These are phyloP conservation scores for Camponotus fellah DNA, from an alignment of 2,888 invertebrate genomes.

Conservation along the genomic window DNA sequence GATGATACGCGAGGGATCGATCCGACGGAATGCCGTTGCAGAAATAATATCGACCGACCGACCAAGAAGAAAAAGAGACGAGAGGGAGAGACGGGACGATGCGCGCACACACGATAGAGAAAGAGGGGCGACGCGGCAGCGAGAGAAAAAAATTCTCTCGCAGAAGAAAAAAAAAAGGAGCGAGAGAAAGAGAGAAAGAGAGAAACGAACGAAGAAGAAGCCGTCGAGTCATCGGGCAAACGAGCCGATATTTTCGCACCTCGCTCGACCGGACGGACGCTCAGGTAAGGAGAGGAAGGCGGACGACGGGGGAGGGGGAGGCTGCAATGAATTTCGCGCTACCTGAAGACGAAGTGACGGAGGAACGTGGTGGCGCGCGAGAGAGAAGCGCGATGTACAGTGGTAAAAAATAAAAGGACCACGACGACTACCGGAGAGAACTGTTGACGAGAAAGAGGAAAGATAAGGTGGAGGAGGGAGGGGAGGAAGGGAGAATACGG, in stretches of 20 bases:
- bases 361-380: slow-evolving; percentile 57
- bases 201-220: slow-evolving; percentile 66
- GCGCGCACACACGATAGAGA: slow-evolving; percentile 20
- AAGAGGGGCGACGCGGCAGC: slow-evolving; percentile 7
- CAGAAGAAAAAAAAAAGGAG: slow-evolving; percentile 7
- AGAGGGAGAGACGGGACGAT: slow-evolving; percentile 18
- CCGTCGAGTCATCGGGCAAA: slow-evolving; percentile 83
- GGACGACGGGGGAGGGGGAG: slow-evolving; percentile 40
- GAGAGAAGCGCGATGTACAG: slow-evolving; percentile 27
- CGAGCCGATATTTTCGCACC: slow-evolving; percentile 83
- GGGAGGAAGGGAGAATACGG: slow-evolving; percentile 29
- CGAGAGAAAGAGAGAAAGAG: slow-evolving; percentile 17
- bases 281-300: slow-evolving; percentile 43
- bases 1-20: slow-evolving; percentile 64
- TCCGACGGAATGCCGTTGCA: slow-evolving; percentile 52
- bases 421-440: slow-evolving; percentile 39
- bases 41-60: slow-evolving; percentile 52
- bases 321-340: slow-evolving; percentile 70
- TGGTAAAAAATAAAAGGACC: slow-evolving; percentile 46
- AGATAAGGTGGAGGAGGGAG: slow-evolving; percentile 11
- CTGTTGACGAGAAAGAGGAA: slow-evolving; percentile 4
- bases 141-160: slow-evolving; percentile 35
- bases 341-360: slow-evolving; percentile 69
- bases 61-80: slow-evolving; percentile 44
- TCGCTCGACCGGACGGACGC: slow-evolving; percentile 60